Percentiles rank a stretch among this genome's conserved stretches.
Evolutionary conservation across 2,113 vertebrate species (phyloP).

Genomic region (Halichoerus grypus): DNA sequence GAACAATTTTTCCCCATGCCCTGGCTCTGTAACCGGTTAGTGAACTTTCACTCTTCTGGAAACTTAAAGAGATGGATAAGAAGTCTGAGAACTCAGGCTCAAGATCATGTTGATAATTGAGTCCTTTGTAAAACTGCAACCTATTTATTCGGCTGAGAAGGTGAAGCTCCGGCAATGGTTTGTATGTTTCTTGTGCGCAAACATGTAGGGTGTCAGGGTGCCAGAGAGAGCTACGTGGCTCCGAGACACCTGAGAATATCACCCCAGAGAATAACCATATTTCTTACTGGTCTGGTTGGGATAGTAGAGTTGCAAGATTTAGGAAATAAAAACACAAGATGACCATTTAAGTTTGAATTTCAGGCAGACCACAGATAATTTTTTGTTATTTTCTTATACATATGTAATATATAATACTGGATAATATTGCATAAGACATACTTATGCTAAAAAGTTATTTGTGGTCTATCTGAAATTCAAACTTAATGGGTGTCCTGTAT

Average conservation of each 20-base stretch:
- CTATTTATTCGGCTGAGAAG: neutral
- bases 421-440: neutral
- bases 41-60: constrained; percentile 57
- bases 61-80: neutral
- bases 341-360: neutral
- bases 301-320: neutral
- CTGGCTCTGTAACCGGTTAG: neutral
- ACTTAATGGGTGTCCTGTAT: neutral
- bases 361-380: neutral
- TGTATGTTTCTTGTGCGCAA: neutral
- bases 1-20: constrained; percentile 10
- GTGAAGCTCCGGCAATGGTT: neutral
- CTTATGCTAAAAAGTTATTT: neutral
- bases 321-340: constrained; percentile 5
- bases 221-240: neutral
- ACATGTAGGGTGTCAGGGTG: neutral
- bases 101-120: neutral
- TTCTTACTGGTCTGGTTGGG: neutral
- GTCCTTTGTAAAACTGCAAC: neutral
- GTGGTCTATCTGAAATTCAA: neutral
- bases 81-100: neutral
- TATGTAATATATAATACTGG: neutral
- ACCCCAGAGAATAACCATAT: neutral
- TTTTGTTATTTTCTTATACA: neutral
- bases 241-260: neutral